Conservation (phyloP, 2,888 invertebrate species). For the Stenchaetothrips biformis region DNA sequence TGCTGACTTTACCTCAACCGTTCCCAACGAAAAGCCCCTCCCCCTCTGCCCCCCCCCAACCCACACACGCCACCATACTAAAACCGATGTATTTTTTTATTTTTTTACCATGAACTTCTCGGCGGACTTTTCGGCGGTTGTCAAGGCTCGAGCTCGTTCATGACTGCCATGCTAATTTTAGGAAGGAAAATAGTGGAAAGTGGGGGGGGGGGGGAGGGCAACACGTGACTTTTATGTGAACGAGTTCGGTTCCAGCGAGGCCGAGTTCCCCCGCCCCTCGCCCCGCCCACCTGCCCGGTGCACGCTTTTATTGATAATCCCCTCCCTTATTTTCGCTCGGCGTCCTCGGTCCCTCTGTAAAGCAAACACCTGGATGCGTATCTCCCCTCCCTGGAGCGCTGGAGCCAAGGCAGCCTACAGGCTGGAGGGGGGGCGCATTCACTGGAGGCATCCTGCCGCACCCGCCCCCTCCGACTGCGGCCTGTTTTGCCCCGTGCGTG, state of each 20-base stretch:
- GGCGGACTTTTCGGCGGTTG: too few relatives aligned
- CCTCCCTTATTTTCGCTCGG: too few relatives aligned
- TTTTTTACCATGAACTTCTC: too few relatives aligned
- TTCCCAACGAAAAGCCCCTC: background rate
- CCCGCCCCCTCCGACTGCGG: background rate
- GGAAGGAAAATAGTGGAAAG: background rate
- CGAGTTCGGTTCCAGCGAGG: background rate
- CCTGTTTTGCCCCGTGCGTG: background rate
- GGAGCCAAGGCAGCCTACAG: background rate
- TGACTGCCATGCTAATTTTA: conserved; percentile 12
- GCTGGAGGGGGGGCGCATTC: background rate
- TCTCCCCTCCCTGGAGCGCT: background rate
- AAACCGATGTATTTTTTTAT: too few relatives aligned
- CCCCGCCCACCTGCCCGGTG: too few relatives aligned
- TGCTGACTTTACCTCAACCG: background rate
- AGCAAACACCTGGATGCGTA: background rate
- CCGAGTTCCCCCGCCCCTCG: too few relatives aligned
- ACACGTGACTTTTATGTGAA: conserved; percentile 22
- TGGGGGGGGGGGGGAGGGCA: background rate
- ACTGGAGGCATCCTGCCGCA: background rate
- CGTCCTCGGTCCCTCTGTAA: background rate
- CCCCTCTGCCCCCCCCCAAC: background rate
- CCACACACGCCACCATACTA: too few relatives aligned
- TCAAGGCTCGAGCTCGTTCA: background rate
- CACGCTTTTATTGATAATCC: too few relatives aligned